Percentiles rank a stretch among this genome's conserved stretches.
Evolutionary conservation across 1,140 invertebrate genomes (phyloP).

Genomic region (Eupristina koningsbergeri): DNA sequence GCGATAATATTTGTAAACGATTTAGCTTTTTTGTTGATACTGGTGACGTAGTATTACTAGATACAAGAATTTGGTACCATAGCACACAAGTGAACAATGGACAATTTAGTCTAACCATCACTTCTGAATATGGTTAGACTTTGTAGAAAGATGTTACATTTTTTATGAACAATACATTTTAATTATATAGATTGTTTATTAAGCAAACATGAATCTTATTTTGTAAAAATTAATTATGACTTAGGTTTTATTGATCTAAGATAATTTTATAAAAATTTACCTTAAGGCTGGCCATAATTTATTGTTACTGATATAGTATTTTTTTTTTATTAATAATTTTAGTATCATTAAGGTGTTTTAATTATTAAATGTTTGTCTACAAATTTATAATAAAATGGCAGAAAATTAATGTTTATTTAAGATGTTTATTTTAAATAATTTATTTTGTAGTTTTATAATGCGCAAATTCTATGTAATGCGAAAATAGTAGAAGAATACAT

Average conservation of each 20-base stretch:
- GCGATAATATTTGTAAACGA: conserved; percentile 82
- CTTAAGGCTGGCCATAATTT: conserved; percentile 31
- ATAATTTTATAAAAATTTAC: conserved; percentile 43
- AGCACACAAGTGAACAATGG: conserved; percentile 86
- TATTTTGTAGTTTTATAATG: conserved; percentile 34
- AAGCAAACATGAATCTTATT: conserved; percentile 24
- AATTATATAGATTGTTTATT: conserved; percentile 9
- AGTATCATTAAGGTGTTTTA: conserved; percentile 21
- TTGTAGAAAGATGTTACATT: conserved; percentile 19
- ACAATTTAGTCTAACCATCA: conserved; percentile 91
- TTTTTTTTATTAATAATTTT: conserved; percentile 42
- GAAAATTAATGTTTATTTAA: conserved; percentile 25
- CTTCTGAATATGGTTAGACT: conserved; percentile 86
- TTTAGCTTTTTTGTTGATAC: conserved; percentile 86
- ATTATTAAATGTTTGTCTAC: conserved; percentile 32
- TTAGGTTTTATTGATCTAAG: conserved; percentile 43
- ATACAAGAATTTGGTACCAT: conserved; percentile 95
- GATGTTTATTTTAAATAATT: conserved; percentile 24
- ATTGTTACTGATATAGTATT: conserved; percentile 39
- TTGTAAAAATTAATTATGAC: conserved; percentile 33
- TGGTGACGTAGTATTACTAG: conserved; percentile 89
- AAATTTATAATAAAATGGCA: conserved; percentile 12
- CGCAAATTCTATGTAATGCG: not conserved
- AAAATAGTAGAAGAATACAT: conserved; percentile 7
- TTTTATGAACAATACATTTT: conserved; percentile 34